Base-by-base conservation (phyloP, 2,797 vertebrate species). In the Hippopotamyrus pictus region DNA sequence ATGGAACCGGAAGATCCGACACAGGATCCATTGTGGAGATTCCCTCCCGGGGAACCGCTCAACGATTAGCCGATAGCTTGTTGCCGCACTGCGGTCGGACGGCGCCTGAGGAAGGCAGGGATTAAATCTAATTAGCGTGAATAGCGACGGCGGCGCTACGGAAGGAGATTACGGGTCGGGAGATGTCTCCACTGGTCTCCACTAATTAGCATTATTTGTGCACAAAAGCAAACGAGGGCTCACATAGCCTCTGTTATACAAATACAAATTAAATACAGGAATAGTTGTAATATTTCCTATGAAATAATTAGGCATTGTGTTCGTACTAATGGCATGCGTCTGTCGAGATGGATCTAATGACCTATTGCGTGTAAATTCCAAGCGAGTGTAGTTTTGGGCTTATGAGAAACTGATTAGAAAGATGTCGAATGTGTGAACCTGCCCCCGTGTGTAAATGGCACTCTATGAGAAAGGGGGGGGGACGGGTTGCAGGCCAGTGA, bases 61-160 rank as follows among this genome's bases (percentile, higher is more conserved):
- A n/a, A 46, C 82, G 91, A 94, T 95, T 89, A 83, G 89, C 53
- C 9, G 82, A 7, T 1, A 57, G 86, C 0, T 1, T 6, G 89
- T 90, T 90, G 3, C 88, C 57, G 87, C 2, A 0, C 22, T 87
- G 83, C 12, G 93, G 93, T 94, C 95, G 92, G 91, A 90, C 92
- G 93, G 93, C 90, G 73, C 87, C 86, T 0, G 91, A 2, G 84
- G 93, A 87, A 89, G 89, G 87, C 22, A 92, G 92, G 93, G 95
- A 96, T 96, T 96, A 96, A 90, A 93, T 88, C 93, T 96, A 95
- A 96, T 96, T 96, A 96, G 94, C 94, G 94, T 94, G 93, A 93
- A 95, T 92, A 95, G 95, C 94, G 94, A 95, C 90, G 95, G 95
- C 93, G 95, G 95, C 90, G 89, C 91, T 84, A 94, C 93, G 94